Evolutionary conservation across 2,113 vertebrate genomes (phyloP).

Genomic region (Mormyrus iriodes): DNA sequence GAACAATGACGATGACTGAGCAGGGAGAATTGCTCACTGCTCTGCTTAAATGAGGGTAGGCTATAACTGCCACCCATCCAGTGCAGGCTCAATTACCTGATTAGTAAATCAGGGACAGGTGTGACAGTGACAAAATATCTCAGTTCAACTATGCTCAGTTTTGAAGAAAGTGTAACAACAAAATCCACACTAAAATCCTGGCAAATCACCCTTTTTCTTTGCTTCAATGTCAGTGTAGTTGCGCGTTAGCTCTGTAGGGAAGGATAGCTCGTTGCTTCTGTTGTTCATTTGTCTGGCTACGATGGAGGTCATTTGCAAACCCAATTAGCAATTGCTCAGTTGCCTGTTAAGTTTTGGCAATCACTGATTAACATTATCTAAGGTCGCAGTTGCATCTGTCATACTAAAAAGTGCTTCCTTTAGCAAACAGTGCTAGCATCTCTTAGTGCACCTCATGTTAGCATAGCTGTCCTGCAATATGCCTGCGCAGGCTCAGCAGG

Average conservation of each 20-base stretch:
- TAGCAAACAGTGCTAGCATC: neutral
- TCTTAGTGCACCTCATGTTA: neutral
- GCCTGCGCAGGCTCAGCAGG: neutral
- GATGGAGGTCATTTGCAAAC: neutral
- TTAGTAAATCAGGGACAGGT: neutral
- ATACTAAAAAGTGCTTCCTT: neutral
- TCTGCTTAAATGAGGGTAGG: neutral
- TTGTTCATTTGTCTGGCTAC: neutral
- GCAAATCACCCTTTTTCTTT: too few relatives aligned
- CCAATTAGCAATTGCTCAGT: neutral
- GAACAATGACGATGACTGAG: neutral
- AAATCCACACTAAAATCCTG: neutral
- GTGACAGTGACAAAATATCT: too few relatives aligned
- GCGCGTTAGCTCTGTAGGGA: neutral
- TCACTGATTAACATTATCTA: neutral
- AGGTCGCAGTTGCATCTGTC: neutral
- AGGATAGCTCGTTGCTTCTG: neutral
- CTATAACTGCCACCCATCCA: neutral
- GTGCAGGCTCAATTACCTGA: neutral
- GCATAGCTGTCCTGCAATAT: neutral
- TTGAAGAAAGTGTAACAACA: neutral
- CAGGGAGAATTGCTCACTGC: neutral
- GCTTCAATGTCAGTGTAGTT: neutral
- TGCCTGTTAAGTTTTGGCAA: neutral
- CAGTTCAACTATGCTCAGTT: too few relatives aligned